Base-by-base conservation (phyloP, 1,140 invertebrate species). In the Lucilia cuprina region DNA sequence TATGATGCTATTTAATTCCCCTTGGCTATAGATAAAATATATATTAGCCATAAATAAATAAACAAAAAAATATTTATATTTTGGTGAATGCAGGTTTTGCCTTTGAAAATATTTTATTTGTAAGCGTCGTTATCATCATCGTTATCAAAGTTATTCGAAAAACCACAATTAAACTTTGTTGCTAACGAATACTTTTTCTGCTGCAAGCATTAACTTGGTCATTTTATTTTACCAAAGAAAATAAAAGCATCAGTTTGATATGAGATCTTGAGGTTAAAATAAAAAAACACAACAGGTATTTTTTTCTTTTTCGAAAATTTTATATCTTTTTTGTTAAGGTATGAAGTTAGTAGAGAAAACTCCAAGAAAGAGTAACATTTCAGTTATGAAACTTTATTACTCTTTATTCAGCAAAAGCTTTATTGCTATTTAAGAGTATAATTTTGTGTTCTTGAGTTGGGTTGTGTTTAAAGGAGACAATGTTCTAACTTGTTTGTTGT, bases 361-460 rank as follows among this genome's bases (percentile, higher is more conserved):
- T 12, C 9, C 13, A 49, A 49, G 5, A 12, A 49, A 49, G 49
- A 2, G 49, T 49, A 12, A 12, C 2, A 19, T n/a, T 65, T 65
- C n/a, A 21, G n/a, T 70, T 60, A n/a, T 70, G 1, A 12, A 55
- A n/a, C 50, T 55, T 7, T 10, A 8, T 70, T 70, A 9, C 65
- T 70, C 65, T 70, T 70, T 21, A 70, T 70, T 70, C 65, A 70
- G 65, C 65, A 19, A 70, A 70, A 70, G 65, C 65, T 70, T 70
- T 70, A 25, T 19, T 10, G 7, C 0, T 14, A 55, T 55, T 55
- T 17, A 55, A 55, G 41, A 41, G 41, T 41, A 41, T n/a, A n/a
- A n/a, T 3, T 3, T 30, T 30, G 25, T 30, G 25, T 30, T 30
- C 1, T 12, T 49, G 2, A 5, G 13, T 12, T 49, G 13, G 13